A percentile compares a stretch with the other conserved stretches of the same genome.
phyloP scores from a whole-genome alignment of 2,797 vertebrate genomes.

The Dermochelys coriacea region DNA sequence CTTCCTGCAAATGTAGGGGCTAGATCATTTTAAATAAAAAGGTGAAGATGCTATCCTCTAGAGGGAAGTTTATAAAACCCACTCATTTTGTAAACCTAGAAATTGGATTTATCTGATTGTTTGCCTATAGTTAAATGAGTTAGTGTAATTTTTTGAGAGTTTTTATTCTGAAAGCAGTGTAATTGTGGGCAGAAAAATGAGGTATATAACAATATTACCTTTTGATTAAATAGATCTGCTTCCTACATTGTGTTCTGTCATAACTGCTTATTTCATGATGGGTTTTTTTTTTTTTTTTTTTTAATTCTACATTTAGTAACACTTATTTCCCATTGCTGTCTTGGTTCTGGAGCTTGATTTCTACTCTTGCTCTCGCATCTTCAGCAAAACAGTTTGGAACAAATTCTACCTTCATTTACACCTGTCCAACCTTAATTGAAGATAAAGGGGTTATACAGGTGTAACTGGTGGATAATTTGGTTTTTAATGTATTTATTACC shows the following conservation, averaged over 20 bases:
- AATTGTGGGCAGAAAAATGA: neutral
- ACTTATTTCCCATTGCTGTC: neutral
- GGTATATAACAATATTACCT: neutral
- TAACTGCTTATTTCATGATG: neutral
- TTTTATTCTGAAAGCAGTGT: neutral
- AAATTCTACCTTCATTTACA: too few species aligned
- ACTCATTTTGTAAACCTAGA: neutral
- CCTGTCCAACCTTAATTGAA: neutral
- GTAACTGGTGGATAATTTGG: neutral
- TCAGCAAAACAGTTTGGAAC: too few species aligned
- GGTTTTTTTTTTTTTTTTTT: slow-evolving; percentile 11
- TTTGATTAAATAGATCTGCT: neutral
- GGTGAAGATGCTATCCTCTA: neutral
- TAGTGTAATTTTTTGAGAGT: neutral
- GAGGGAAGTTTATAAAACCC: neutral
- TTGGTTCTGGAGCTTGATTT: neutral
- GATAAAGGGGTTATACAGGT: neutral
- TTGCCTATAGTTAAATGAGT: fast-evolving
- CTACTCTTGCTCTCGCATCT: neutral
- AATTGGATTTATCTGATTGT: neutral
- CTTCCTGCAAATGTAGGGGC: neutral
- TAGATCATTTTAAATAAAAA: neutral
- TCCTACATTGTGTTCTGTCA: neutral
- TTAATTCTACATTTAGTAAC: neutral
- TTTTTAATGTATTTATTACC: neutral